Evolutionary conservation across 2,888 invertebrate species (phyloP).

Genomic region (Ctena decussata): DNA sequence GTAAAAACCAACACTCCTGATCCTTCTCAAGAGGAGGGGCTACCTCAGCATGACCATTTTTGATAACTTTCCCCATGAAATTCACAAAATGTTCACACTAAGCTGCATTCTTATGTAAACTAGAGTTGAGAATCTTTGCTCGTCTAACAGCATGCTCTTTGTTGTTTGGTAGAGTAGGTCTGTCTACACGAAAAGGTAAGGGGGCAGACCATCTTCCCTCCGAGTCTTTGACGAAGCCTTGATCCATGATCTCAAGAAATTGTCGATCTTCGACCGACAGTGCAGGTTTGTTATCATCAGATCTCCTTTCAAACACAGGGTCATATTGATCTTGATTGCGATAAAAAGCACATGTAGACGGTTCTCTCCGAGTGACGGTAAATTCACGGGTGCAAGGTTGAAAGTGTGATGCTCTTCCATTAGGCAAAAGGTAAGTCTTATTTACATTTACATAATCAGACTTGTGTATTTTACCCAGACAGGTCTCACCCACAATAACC

Average conservation of each 20-base stretch:
- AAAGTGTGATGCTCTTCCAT: conserved; percentile 18
- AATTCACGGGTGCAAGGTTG: conserved; percentile 29
- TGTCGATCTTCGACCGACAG: conserved; percentile 50
- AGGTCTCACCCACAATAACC: conserved; percentile 39
- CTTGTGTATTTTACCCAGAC: conserved; percentile 20
- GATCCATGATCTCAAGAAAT: conserved; percentile 42
- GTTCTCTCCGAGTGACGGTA: background rate
- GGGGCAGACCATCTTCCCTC: conserved; percentile 36
- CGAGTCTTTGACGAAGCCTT: conserved; percentile 3
- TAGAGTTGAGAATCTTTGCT: background rate
- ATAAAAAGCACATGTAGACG: background rate
- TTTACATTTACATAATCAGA: conserved; percentile 24
- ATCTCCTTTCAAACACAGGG: conserved; percentile 30
- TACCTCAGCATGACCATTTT: conserved; percentile 47
- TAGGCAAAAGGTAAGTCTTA: conserved; percentile 20
- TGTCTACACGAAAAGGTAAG: conserved; percentile 1
- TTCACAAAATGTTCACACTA: conserved; percentile 33
- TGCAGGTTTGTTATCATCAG: conserved; percentile 34
- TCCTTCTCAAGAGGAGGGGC: conserved; percentile 27
- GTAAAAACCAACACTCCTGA: conserved; percentile 58
- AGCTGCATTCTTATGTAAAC: conserved; percentile 10
- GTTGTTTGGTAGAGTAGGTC: conserved; percentile 18
- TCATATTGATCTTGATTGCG: background rate
- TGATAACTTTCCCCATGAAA: conserved; percentile 49
- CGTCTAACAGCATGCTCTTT: background rate